A percentile compares a stretch with the other conserved stretches of the same genome.
phyloP scores from a whole-genome alignment of 1,140 invertebrate species.

The Plutomurus gul region DNA sequence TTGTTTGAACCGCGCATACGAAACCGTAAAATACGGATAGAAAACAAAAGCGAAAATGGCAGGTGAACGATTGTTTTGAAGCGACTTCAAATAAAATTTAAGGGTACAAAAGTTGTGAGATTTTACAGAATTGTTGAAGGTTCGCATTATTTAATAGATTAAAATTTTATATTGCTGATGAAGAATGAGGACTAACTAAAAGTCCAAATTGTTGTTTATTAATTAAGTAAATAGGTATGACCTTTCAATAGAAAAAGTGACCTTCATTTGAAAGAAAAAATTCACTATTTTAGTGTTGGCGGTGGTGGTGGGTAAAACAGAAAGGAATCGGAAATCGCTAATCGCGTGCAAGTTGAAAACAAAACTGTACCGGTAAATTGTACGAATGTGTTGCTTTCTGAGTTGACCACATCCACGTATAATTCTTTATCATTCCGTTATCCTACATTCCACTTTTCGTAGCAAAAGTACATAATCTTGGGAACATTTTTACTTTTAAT shows the following conservation, averaged over 20 bases:
- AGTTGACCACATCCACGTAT: neutral
- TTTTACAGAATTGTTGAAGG: too few species aligned
- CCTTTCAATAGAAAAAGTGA: neutral
- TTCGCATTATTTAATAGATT: too few species aligned
- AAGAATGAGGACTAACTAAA: neutral
- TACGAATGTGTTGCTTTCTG: neutral
- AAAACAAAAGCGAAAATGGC: too few species aligned
- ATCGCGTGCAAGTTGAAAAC: neutral
- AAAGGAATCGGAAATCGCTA: neutral
- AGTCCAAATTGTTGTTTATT: neutral
- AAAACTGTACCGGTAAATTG: too few species aligned
- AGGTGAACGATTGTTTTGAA: too few species aligned
- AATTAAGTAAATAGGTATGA: neutral
- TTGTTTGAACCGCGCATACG: too few species aligned
- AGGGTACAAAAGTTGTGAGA: too few species aligned
- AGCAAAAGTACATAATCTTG: neutral
- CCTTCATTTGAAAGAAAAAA: neutral
- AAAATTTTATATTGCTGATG: too few species aligned
- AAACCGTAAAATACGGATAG: too few species aligned
- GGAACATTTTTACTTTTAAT: neutral
- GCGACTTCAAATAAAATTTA: too few species aligned
- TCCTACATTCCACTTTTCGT: neutral
- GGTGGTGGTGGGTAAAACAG: too few species aligned
- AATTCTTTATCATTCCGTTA: neutral
- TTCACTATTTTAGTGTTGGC: neutral